phyloP scores from a whole-genome alignment of 2,888 invertebrate genomes.

The Drosophila acutilabella region DNA sequence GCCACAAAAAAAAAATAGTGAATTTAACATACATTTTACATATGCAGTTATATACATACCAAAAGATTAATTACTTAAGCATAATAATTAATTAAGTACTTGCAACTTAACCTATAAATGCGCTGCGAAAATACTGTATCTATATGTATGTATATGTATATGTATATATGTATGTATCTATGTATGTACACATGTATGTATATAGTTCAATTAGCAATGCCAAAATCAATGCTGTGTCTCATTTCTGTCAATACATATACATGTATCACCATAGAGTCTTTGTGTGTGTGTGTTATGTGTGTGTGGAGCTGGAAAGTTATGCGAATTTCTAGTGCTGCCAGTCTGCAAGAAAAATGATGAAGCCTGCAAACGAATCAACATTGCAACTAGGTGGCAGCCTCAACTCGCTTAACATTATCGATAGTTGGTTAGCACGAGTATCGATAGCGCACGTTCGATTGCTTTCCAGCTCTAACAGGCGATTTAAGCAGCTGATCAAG shows the following conservation, averaged over 20 bases:
- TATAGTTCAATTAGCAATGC: conserved; percentile 15
- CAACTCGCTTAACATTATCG: neutral
- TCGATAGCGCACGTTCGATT: conserved; percentile 6
- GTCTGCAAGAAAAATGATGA: neutral
- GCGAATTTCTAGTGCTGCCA: neutral
- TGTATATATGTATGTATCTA: conserved; percentile 30
- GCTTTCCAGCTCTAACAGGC: conserved; percentile 7
- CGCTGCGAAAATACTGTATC: conserved; percentile 11
- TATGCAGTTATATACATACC: conserved; percentile 25
- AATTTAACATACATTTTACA: conserved; percentile 9
- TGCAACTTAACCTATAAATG: neutral
- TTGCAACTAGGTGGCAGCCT: neutral
- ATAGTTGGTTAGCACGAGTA: neutral
- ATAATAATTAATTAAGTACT: conserved; percentile 10
- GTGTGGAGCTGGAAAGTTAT: conserved; percentile 9
- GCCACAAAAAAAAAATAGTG: conserved; percentile 12
- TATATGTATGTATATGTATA: conserved; percentile 3
- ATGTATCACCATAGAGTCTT: neutral
- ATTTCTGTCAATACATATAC: conserved; percentile 1
- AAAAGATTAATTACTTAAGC: neutral
- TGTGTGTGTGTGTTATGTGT: conserved; percentile 2
- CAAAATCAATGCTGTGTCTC: conserved; percentile 12
- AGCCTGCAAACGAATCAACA: too few relatives aligned
- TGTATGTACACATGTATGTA: conserved; percentile 21
- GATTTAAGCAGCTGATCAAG: conserved; percentile 18